A percentile compares a stretch with the other conserved stretches of the same genome.
These are phyloP conservation scores for Spialia ferax DNA, from an alignment of 2,888 invertebrate species.

Conservation along the genomic window DNA sequence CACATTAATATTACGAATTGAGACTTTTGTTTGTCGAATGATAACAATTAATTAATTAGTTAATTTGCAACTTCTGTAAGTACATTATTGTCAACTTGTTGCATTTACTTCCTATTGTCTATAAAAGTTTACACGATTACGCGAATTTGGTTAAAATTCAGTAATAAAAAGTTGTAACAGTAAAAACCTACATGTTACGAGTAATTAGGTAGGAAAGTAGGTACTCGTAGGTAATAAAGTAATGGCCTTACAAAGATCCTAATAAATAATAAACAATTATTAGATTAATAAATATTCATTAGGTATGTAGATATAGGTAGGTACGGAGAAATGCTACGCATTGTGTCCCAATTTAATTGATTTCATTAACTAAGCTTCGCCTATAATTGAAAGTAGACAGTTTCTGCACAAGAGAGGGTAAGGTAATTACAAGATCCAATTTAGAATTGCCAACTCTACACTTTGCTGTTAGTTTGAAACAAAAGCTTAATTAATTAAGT, in stretches of 20 bases:
- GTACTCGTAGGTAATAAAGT: no score
- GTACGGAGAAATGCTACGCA: slow-evolving; percentile 66
- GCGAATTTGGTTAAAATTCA: not conserved
- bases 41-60: no score
- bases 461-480: slow-evolving; percentile 87
- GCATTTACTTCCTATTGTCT: no score
- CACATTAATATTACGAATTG: no score
- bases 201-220: no score
- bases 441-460: slow-evolving; percentile 87
- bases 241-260: not conserved
- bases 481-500: slow-evolving; percentile 87
- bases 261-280: not conserved
- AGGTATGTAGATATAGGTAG: slow-evolving; percentile 36
- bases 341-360: slow-evolving; percentile 82
- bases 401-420: slow-evolving; percentile 82
- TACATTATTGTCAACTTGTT: no score
- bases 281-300: no score
- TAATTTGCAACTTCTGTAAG: no score
- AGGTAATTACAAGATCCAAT: slow-evolving; percentile 87
- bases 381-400: slow-evolving; percentile 85
- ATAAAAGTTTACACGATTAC: not conserved
- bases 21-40: no score
- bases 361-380: slow-evolving; percentile 82
- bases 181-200: no score
- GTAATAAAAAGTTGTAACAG: no score